A percentile compares a stretch with the other conserved stretches of the same genome.
Evolutionary conservation across 1,140 invertebrate genomes (phyloP).

Genomic region (Teleopsis dalmanni): DNA sequence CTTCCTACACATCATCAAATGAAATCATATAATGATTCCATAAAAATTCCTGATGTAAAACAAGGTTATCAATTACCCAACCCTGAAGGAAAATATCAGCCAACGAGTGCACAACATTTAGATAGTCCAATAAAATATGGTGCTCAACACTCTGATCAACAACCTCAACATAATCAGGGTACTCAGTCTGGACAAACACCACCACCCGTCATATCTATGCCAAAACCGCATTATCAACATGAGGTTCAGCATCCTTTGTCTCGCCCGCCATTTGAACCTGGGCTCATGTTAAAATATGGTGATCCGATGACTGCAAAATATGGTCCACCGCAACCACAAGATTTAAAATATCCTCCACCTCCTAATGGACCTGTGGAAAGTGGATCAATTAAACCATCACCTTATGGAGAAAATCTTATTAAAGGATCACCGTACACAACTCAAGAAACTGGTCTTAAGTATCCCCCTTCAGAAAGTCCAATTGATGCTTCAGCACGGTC

Average conservation of each 20-base stretch:
- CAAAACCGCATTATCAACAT: slow-evolving; percentile 40
- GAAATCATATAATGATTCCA: slow-evolving; percentile 26
- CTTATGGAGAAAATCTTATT: slow-evolving; percentile 39
- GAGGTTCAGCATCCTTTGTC: slow-evolving; percentile 37
- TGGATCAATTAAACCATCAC: slow-evolving; percentile 20
- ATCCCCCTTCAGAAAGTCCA: slow-evolving; percentile 29
- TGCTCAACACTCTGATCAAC: slow-evolving; percentile 8
- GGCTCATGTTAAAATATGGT: slow-evolving; percentile 42
- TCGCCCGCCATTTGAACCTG: slow-evolving; percentile 34
- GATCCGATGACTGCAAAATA: slow-evolving; percentile 36
- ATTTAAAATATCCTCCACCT: slow-evolving; percentile 39
- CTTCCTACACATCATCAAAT: slow-evolving; percentile 19
- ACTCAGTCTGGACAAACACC: slow-evolving; percentile 30
- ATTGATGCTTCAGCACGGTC: slow-evolving; percentile 39
- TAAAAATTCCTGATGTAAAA: slow-evolving; percentile 39
- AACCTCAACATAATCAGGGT: slow-evolving; percentile 21
- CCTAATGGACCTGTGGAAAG: slow-evolving; percentile 10
- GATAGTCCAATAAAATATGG: slow-evolving; percentile 11
- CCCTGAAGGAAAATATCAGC: slow-evolving; percentile 4
- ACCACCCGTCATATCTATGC: slow-evolving; percentile 37
- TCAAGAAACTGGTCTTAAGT: slow-evolving; percentile 18
- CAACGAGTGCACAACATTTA: neutral
- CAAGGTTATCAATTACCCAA: slow-evolving; percentile 23
- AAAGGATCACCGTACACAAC: slow-evolving; percentile 35
- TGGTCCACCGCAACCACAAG: slow-evolving; percentile 35